A percentile compares a stretch with the other conserved stretches of the same genome.
These are phyloP conservation scores for Ifrita kowaldi DNA, from an alignment of 2,113 vertebrate species.

Conservation along the genomic window DNA sequence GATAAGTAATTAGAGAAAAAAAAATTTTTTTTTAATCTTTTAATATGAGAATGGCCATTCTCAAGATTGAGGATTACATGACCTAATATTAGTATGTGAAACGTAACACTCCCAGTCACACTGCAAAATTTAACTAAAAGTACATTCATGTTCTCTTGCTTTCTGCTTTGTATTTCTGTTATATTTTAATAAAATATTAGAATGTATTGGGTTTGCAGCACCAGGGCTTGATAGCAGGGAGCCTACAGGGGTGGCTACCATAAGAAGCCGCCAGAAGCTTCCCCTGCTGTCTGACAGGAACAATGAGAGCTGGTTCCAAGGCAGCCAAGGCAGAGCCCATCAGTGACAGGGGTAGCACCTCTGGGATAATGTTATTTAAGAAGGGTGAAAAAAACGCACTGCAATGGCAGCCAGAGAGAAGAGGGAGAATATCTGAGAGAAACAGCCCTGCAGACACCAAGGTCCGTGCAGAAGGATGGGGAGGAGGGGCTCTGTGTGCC, in stretches of 20 bases:
- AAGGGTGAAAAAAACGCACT: background rate
- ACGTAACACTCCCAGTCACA: background rate
- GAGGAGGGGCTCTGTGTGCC: background rate
- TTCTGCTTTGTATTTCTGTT: background rate
- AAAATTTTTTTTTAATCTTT: background rate
- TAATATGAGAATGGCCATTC: background rate
- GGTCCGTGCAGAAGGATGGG: background rate
- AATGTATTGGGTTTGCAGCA: background rate
- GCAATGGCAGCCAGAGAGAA: background rate
- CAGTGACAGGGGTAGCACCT: accelerated
- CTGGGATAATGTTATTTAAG: background rate
- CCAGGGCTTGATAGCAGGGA: background rate
- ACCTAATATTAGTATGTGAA: background rate
- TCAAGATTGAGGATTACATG: background rate
- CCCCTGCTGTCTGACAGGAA: background rate
- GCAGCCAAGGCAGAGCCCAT: background rate
- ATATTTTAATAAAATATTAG: background rate
- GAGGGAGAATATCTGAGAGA: background rate
- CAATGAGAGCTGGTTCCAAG: background rate
- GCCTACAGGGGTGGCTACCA: background rate
- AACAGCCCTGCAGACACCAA: background rate
- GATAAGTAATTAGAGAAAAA: background rate
- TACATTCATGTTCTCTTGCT: background rate
- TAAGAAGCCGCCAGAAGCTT: background rate
- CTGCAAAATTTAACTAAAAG: background rate